A percentile compares a stretch with the other conserved stretches of the same genome.
Evolutionary conservation across 2,797 vertebrate genomes (phyloP).

Genomic region (Ctenosaura bakeri): DNA sequence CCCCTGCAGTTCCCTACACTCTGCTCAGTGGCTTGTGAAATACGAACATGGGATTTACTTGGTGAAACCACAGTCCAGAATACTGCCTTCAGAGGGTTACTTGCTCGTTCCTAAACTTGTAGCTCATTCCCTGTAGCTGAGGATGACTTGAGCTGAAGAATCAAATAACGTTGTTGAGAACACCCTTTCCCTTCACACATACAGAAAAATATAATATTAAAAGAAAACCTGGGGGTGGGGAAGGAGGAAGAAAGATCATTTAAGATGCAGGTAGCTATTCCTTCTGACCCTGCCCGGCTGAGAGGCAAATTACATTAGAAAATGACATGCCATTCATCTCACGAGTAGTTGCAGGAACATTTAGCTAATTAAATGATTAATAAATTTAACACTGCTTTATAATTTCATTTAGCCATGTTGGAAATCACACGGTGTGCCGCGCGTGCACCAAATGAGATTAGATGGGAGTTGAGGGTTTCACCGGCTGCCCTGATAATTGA

Average conservation of each 20-base stretch:
- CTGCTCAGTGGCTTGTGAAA: conserved; percentile 83
- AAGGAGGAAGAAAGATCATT: conserved; percentile 77
- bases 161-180: conserved; percentile 69
- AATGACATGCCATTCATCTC: conserved; percentile 98
- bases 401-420: conserved; percentile 97
- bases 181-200: conserved; percentile 62
- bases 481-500: conserved; percentile 92
- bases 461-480: conserved; percentile 89
- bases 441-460: conserved; percentile 92
- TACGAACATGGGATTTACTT: conserved; percentile 76
- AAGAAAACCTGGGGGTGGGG: conserved; percentile 16
- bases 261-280: conserved; percentile 87
- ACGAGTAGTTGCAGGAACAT: conserved; percentile 94
- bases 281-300: conserved; percentile 93
- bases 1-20: conserved; percentile 77
- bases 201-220: conserved; percentile 73
- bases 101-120: conserved; percentile 30
- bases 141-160: conserved; percentile 72
- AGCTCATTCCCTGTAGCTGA: conserved; percentile 56
- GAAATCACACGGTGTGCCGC: conserved; percentile 92
- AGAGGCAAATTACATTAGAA: conserved; percentile 97
- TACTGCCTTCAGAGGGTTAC: conserved; percentile 65
- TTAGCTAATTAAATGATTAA: conserved; percentile 99
- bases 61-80: conserved; percentile 64
- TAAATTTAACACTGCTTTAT: conserved; percentile 99